Base-by-base conservation (phyloP, 2,888 invertebrate species). In the Ennomos fuscantarius region DNA sequence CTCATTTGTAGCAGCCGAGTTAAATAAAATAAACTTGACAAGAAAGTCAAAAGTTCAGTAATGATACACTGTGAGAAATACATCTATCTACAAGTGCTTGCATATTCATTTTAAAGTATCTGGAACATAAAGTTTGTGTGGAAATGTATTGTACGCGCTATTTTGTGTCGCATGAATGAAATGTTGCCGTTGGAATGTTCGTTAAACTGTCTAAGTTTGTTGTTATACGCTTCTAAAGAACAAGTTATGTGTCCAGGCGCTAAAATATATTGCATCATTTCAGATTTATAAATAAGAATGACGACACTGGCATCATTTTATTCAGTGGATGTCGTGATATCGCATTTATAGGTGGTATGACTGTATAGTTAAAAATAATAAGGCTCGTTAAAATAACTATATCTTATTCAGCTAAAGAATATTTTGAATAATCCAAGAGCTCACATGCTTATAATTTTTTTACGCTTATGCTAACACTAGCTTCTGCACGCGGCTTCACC, bases 121-220 rank as follows among this genome's bases (percentile, higher is more conserved):
- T 51, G 50, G 50, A 50, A 43, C 65, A 65, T 73, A 73, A 76
- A 81, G 67, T 78, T 74, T 69, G 66, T 57, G 61, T 66, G 73
- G 68, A 76, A 81, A 75, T 79, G 76, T 77, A 77, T 76, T 77
- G 73, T 71, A 66, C 55, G 55, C 69, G 75, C 72, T 78, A 81
- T 79, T 76, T 76, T 72, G 78, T 75, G 70, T 67, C 62, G 60
- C 61, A 66, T 60, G 64, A 70, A 71, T 74, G 76, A 75, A 75
- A 77, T 77, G 76, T 74, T 73, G 66, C 69, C 64, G 68, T 62
- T 69, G 35, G 55, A 64, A 74, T 76, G 69, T 78, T 78, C 62
- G 51, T 55, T 48, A 59, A 73, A 74, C 75, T 72, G 74, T 74
- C 70, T 58, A 74, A 78, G 74, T 78, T 78, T 70, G 58, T 63